Evolutionary conservation across 2,797 vertebrate species (phyloP), one percentile per base, ranked within the genome.

Genomic region (Alauda arvensis): DNA sequence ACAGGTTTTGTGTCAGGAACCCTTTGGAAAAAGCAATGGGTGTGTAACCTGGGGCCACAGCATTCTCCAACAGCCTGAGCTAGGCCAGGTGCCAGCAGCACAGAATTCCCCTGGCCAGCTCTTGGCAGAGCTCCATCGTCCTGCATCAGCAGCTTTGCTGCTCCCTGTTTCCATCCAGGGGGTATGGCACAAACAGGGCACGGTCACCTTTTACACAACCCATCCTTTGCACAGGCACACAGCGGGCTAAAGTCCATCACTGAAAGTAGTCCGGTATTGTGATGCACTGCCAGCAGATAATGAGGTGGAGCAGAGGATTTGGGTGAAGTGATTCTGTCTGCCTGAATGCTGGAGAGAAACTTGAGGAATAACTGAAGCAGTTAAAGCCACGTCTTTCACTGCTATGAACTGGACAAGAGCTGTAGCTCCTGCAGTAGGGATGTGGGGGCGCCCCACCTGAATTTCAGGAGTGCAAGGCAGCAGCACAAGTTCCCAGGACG

Each of bases 191-290:
- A 46, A 69, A 76, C 1, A 5, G 69, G 55, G 21, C 68, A 78
- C 0, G 0, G 74, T 34, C 66, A 39, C 63, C 46, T 40, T 34
- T 48, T 59, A 42, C 4, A 2, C 29, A 59, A 25, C 21, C 21
- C 19, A 7, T 26, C 37, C 37, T 67, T 56, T 18, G 39, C 0
- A 3, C 0, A 1, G 31, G 39, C 49, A 19, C 40, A 33, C 10
- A 46, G 16, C 0, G 2, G 31, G 43, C 55, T 49, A 12, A 42
- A 20, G 25, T 28, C 67, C 10, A 21, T 3, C 21, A 20, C 51
- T 83, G 51, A 37, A 67, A 52, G 33, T 4, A 70, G 14, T 19
- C 59, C 8, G 4, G 33, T 1, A 2, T 29, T 65, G 77, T 5
- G 4, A 61, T 52, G 33, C 1, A 3, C 39, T 74, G 23, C 49